Evolutionary conservation across 2,113 vertebrate species (phyloP).

Genomic region (Rhombomys opimus): DNA sequence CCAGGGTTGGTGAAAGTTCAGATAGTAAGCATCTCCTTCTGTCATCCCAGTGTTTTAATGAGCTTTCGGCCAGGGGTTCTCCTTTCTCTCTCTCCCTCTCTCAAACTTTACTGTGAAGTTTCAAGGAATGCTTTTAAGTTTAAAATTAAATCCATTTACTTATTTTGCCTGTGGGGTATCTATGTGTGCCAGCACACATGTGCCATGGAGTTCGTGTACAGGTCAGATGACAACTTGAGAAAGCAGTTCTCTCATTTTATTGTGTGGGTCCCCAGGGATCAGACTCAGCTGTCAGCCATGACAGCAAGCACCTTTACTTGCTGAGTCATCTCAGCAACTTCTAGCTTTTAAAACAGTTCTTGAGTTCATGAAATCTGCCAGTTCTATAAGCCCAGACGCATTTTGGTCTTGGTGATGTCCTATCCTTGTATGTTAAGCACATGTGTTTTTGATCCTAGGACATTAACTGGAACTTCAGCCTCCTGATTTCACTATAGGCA

Average conservation of each 20-base stretch:
- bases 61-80: background rate
- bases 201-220: too few species aligned
- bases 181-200: background rate
- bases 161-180: background rate
- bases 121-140: background rate
- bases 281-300: background rate
- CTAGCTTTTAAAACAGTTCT: background rate
- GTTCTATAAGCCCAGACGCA: background rate
- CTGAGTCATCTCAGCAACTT: background rate
- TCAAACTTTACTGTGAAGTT: background rate
- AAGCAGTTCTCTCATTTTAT: too few species aligned
- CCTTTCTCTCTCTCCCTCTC: background rate
- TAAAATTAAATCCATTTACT: background rate
- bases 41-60: background rate
- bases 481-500: background rate
- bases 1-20: background rate
- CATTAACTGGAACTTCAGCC: background rate
- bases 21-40: background rate
- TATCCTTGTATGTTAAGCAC: background rate
- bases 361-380: background rate
- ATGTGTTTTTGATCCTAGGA: background rate
- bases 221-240: background rate
- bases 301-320: too few species aligned
- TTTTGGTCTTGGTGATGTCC: background rate
- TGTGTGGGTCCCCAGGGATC: too few species aligned